Evolutionary conservation across 1,140 invertebrate genomes (phyloP).

Genomic region (Hyles euphorbiae): DNA sequence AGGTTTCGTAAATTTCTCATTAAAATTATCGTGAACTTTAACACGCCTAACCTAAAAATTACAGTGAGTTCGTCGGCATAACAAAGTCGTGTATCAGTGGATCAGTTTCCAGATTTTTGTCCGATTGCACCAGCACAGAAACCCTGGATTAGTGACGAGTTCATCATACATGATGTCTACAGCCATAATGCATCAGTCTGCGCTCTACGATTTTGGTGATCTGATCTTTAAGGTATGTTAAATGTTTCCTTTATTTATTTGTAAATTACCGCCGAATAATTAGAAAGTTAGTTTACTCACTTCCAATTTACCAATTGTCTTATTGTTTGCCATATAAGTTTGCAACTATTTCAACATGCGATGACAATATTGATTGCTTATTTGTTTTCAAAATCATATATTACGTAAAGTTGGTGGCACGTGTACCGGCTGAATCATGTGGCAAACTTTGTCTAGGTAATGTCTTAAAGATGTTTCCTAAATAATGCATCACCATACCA

Average conservation of each 20-base stretch:
- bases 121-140: constrained; percentile 33
- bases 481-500: too few species aligned
- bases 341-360: too few species aligned
- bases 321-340: too few species aligned
- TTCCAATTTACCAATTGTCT: too few species aligned
- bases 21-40: constrained; percentile 53
- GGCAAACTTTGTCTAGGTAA: too few species aligned
- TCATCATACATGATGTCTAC: constrained; percentile 72
- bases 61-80: constrained; percentile 57
- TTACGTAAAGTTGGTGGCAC: too few species aligned
- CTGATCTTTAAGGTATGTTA: constrained; percentile 72
- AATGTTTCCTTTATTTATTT: constrained; percentile 15
- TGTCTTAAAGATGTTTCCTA: too few species aligned
- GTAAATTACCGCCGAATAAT: neutral
- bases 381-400: too few species aligned
- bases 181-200: constrained; percentile 76
- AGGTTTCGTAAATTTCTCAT: constrained; percentile 59
- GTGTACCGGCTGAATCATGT: too few species aligned
- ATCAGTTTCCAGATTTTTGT: constrained; percentile 47
- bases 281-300: neutral
- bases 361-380: too few species aligned
- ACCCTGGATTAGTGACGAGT: constrained; percentile 68
- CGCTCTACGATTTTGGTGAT: constrained; percentile 74
- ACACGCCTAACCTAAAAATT: constrained; percentile 51
- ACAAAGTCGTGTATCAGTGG: constrained; percentile 60